A percentile compares a stretch with the other conserved stretches of the same genome.
Evolutionary conservation across 2,113 vertebrate genomes (phyloP).

Genomic region (Pedionomus torquatus): DNA sequence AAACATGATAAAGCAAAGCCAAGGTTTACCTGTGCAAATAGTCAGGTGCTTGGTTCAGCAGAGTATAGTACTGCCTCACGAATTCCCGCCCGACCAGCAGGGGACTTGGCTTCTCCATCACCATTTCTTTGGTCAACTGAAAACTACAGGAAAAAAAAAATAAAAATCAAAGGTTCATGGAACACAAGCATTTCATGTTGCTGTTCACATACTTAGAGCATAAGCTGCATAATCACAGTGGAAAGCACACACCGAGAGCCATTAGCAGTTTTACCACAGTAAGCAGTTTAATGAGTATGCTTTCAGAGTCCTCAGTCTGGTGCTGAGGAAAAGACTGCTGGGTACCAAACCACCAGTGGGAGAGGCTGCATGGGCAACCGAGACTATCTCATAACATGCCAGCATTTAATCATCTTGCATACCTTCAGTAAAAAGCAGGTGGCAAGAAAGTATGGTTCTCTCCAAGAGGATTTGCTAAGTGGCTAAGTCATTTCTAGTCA

Average conservation of each 20-base stretch:
- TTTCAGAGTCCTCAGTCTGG: background rate
- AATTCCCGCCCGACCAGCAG: slow-evolving; percentile 99
- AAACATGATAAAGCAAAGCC: background rate
- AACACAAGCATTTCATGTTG: background rate
- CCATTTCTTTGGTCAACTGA: slow-evolving; percentile 99
- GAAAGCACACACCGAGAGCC: background rate
- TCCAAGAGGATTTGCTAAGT: slow-evolving; percentile 53
- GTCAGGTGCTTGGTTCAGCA: slow-evolving; percentile 97
- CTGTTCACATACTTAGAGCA: background rate
- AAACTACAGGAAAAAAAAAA: slow-evolving; percentile 63
- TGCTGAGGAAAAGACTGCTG: background rate
- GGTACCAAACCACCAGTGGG: background rate
- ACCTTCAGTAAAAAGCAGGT: background rate
- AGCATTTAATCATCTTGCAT: background rate
- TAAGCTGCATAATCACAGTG: background rate
- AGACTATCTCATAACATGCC: background rate
- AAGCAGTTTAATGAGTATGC: background rate
- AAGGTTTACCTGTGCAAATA: slow-evolving; percentile 91
- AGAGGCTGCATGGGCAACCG: background rate
- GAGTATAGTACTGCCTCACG: slow-evolving; percentile 98
- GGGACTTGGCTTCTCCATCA: slow-evolving; percentile 99
- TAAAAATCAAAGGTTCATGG: background rate
- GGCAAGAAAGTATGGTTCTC: background rate
- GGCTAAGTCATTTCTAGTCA: slow-evolving; percentile 23
- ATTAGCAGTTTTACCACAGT: background rate